Base-by-base conservation (phyloP, 2,113 vertebrate genomes). In the Cebus imitator region DNA sequence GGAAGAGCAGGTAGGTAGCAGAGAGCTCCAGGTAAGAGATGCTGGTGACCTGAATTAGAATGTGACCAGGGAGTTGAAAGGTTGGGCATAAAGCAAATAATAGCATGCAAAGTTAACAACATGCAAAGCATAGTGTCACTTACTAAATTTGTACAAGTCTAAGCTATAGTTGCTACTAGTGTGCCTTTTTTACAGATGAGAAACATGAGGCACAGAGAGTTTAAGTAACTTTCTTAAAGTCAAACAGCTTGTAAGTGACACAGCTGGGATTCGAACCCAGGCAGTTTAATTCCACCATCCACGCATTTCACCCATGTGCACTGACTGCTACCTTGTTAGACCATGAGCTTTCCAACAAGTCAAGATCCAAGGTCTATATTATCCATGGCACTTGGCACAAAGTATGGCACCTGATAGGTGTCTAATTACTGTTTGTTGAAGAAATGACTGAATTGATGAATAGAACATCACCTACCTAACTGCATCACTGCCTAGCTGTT, bases 391-490 rank as follows among this genome's bases (percentile, higher is more conserved):
- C 23, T 23, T 50, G 10, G 37, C 72, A 23, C 6, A 18, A 37
- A 80, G 10, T 8, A 43, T 57, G 70, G 40, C 35, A n/a, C 84
- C 57, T 10, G 6, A 43, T 2, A 8, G 12, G 21, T 16, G 16
- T 64, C 45, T 32, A 27, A 50, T 79, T 66, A 3, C 66, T 64
- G 21, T 68, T 45, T 81, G 30, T 32, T 27, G 82, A 79, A 35
- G 27, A 43, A 96, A 35, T 4, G n/a, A 32, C 50, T 55, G 30
- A 58, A 18, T 8, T 14, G 35, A 80, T 23, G 35, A 13, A 9
- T 1, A 25, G 9, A n/a, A 25, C 0, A 40, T 3, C 40, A 5
- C 8, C 23, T 16, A 14, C 5, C 21, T 50, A 64, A 43, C 48
- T n/a, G 11, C 37, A 3, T 50, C 40, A 14, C 32, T 55, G 61